These are phyloP conservation scores for Chamaea fasciata DNA, from an alignment of 2,113 vertebrate genomes.

Conservation along the genomic window DNA sequence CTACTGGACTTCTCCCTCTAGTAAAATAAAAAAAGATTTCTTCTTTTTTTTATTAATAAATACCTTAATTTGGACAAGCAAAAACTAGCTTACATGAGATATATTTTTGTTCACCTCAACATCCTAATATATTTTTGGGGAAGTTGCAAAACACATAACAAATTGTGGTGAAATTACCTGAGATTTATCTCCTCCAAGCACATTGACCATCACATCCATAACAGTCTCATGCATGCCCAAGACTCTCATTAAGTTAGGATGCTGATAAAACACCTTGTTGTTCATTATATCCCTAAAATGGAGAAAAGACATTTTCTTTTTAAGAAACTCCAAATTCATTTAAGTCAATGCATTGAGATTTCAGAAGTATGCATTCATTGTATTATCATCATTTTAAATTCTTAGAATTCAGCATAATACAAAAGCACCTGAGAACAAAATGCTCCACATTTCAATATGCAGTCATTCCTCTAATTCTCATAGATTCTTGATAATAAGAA, in stretches of 20 bases:
- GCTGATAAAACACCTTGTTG: slow-evolving; percentile 99
- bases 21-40: neutral
- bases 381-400: neutral
- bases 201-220: slow-evolving; percentile 99
- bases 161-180: slow-evolving; percentile 78
- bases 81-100: neutral
- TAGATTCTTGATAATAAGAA: neutral
- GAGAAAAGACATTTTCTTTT: neutral
- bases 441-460: neutral
- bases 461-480: neutral
- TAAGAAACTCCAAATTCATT: neutral
- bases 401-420: neutral
- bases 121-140: neutral
- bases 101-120: neutral
- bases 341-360: neutral
- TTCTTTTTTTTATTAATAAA: neutral
- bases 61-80: neutral
- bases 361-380: neutral
- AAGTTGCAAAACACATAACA: neutral
- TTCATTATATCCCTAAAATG: slow-evolving; percentile 94
- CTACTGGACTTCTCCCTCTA: neutral
- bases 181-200: slow-evolving; percentile 91
- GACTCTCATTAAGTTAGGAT: slow-evolving; percentile 97
- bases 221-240: slow-evolving; percentile 99
- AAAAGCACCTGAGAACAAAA: neutral